Base-by-base conservation (phyloP, 2,113 vertebrate species). In the Pithys albifrons region DNA sequence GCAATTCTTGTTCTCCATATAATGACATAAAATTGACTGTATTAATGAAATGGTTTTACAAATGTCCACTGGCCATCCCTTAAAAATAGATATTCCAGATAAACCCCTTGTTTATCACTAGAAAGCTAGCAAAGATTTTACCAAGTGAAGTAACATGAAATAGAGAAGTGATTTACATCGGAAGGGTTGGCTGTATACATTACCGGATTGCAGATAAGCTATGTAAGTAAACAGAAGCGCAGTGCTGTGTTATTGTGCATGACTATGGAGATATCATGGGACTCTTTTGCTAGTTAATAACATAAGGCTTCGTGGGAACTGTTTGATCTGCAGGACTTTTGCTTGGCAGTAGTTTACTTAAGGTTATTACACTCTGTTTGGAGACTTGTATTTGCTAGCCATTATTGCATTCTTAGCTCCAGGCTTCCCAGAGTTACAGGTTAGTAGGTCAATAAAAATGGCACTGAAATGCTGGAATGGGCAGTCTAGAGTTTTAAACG, bases 361-460 rank as follows among this genome's bases (percentile, higher is more conserved):
- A 94, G 88, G 88, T 97, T 95, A 97, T 97, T 97, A 81, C 78
- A 81, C 74, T 96, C 90, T 87, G 87, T 92, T 97, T 96, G 85
- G 96, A 96, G 92, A 82, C 91, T 96, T 83, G 86, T 92, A 85
- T 97, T 96, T 96, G 88, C 69, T 95, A 65, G 93, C 73, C 92
- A 71, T 96, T 93, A 95, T 74, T 96, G 88, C 93, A 96, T 97
- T 97, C 97, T 96, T 90, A 97, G 93, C 93, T 96, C 71, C 89
- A 85, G 85, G 83, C 95, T 97, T 97, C 88, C 91, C 89, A 95
- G 95, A 88, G 84, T 92, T 95, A 59, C 89, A 96, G 97, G 96
- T 96, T 96, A 96, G 93, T 82, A 97, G 98, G 98, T 98, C 98
- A 98, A 95, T 97, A 97, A 97, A 98, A 98, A 98, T 98, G 97